Conservation (phyloP, 2,797 vertebrate species). For the Propithecus perrieri region DNA sequence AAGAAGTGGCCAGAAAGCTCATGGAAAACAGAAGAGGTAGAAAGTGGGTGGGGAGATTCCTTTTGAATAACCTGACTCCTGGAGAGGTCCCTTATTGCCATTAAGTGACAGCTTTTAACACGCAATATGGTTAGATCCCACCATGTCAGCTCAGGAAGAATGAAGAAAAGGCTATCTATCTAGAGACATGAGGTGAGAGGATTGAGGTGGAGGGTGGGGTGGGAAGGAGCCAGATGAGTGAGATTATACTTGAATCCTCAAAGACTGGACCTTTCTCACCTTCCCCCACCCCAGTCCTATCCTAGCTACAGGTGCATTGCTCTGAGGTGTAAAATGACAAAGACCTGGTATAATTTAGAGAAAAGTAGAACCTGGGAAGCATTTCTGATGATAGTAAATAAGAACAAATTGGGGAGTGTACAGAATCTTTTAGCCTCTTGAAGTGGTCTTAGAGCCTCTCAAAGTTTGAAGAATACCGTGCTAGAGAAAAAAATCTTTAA, state of each 20-base stretch:
- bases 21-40: slow-evolving; percentile 31
- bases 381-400: slow-evolving; percentile 32
- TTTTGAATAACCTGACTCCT: slow-evolving; percentile 20
- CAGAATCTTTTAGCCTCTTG: slow-evolving; percentile 18
- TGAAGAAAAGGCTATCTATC: background rate
- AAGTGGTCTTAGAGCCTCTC: background rate
- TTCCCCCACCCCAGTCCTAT: background rate
- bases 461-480: slow-evolving; percentile 28
- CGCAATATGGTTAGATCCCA: background rate
- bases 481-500: slow-evolving; percentile 28
- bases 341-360: slow-evolving; percentile 40
- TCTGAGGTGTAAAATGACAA: slow-evolving; percentile 45
- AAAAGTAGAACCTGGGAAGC: slow-evolving; percentile 17
- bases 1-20: slow-evolving; percentile 37
- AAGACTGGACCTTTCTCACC: background rate
- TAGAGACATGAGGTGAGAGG: slow-evolving; percentile 2
- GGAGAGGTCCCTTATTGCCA: background rate
- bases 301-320: background rate
- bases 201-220: background rate
- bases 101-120: slow-evolving; percentile 15
- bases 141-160: slow-evolving; percentile 30
- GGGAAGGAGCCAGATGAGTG: background rate
- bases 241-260: slow-evolving; percentile 43
- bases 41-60: background rate
- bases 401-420: background rate